Base-by-base conservation (phyloP, 2,113 vertebrate genomes). In the Lamprologus tigripictilis region DNA sequence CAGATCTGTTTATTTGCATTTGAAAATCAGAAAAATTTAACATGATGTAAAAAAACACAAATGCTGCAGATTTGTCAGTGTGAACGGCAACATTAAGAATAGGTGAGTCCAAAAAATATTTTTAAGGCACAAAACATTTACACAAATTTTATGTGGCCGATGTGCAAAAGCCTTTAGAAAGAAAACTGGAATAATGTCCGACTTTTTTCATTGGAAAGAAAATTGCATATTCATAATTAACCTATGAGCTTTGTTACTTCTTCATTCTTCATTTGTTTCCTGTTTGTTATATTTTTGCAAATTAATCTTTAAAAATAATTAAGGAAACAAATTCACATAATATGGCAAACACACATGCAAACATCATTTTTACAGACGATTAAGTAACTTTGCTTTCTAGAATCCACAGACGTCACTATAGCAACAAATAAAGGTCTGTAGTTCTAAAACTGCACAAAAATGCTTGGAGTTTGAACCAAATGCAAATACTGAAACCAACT, bases 101-200 rank as follows among this genome's bases (percentile, higher is more conserved):
- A 55, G 16, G 9, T 63, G 58, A 33, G 9, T 0, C 58, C 5
- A 19, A 63, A 63, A 33, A 19, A 19, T 63, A 19, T 63, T 63
- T 63, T 63, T 63, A 63, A 0, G 16, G 9, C 16, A 63, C 28
- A 63, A 19, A 63, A 63, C 8, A 0, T 16, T 58, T 28, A 28
- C 23, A 57, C 28, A 57, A 31, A 31, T 31, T 31, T 31, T 31
- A 31, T 31, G 31, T 31, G 28, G 28, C 28, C 28, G 28, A 31
- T 31, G 28, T 31, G 28, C 0, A 31, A 31, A 31, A 31, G 28
- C 28, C 28, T 31, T 31, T 31, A 31, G 31, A 31, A 31, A 33
- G 58, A 63, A 33, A 63, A 63, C 28, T 10, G 16, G 28, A 61
- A 61, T 0, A 61, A 61, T 33, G 57, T 61, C 28, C 2, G 0